phyloP scores from a whole-genome alignment of 2,797 vertebrate species.

The Amniataba percoides region DNA sequence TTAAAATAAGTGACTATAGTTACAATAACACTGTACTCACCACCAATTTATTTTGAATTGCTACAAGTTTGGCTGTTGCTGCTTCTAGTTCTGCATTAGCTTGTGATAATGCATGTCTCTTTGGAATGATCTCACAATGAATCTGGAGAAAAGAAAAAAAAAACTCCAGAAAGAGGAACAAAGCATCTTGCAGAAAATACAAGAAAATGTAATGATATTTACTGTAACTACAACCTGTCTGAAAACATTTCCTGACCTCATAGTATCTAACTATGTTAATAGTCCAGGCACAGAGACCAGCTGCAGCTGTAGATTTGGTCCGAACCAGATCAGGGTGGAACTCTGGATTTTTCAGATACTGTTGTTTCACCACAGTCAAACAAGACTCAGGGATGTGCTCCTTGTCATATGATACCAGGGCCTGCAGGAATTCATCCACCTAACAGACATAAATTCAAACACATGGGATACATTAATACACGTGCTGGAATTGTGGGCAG shows the following conservation, averaged over 20 bases:
- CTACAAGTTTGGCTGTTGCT: constrained; percentile 86
- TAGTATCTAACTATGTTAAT: constrained; percentile 90
- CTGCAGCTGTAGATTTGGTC: constrained; percentile 90
- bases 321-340: constrained; percentile 88
- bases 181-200: constrained; percentile 1
- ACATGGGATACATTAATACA: constrained; percentile 1
- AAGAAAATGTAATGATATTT: constrained; percentile 18
- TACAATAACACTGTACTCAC: constrained; percentile 74
- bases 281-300: constrained; percentile 90
- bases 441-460: constrained; percentile 66
- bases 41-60: constrained; percentile 87
- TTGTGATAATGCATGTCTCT: constrained; percentile 83
- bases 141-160: constrained; percentile 79
- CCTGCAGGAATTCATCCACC: constrained; percentile 90
- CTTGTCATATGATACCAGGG: constrained; percentile 88
- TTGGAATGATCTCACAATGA: constrained; percentile 88
- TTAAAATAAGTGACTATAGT: constrained; percentile 6
- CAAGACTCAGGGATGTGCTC: constrained; percentile 91
- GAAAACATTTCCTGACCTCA: constrained; percentile 79
- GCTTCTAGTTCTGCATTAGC: constrained; percentile 86
- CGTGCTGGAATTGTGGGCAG: neutral
- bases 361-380: constrained; percentile 88
- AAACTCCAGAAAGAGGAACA: neutral
- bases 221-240: constrained; percentile 8
- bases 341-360: constrained; percentile 87